Evolutionary conservation across 1,140 invertebrate species (phyloP).

Genomic region (Bradynema listronoti): DNA sequence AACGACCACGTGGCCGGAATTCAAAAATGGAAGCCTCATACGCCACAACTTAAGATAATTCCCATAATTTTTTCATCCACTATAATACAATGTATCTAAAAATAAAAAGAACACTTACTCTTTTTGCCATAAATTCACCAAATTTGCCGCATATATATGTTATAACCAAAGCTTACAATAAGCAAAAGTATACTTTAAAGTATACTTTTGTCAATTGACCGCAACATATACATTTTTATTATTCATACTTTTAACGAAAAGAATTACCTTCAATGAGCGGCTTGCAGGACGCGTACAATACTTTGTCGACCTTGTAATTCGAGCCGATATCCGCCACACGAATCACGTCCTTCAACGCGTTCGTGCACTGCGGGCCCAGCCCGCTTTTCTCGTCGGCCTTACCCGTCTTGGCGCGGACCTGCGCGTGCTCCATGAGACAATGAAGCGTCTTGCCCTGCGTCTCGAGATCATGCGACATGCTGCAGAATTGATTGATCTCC

Average conservation of each 20-base stretch:
- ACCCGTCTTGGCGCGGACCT: too few species aligned
- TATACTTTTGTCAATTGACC: background rate
- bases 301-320: slow-evolving; percentile 57
- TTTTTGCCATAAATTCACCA: too few species aligned
- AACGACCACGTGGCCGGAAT: too few species aligned
- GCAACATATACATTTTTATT: too few species aligned
- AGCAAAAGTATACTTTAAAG: slow-evolving; percentile 6
- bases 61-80: too few species aligned
- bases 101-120: too few species aligned
- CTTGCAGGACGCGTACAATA: slow-evolving; percentile 52
- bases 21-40: too few species aligned
- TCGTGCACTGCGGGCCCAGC: slow-evolving; percentile 46
- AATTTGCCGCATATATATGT: too few species aligned
- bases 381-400: slow-evolving; percentile 44
- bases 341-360: slow-evolving; percentile 42
- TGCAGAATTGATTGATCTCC: slow-evolving; percentile 58
- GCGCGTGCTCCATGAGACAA: slow-evolving; percentile 84
- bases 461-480: slow-evolving; percentile 62
- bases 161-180: too few species aligned
- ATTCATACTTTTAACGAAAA: too few species aligned
- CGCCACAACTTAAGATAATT: too few species aligned
- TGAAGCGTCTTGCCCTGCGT: slow-evolving; percentile 81
- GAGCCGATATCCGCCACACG: slow-evolving; percentile 56
- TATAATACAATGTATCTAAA: too few species aligned
- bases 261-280: slow-evolving; percentile 47